Conservation (phyloP, 1,140 invertebrate genomes). For the Lepidostoma basale region DNA sequence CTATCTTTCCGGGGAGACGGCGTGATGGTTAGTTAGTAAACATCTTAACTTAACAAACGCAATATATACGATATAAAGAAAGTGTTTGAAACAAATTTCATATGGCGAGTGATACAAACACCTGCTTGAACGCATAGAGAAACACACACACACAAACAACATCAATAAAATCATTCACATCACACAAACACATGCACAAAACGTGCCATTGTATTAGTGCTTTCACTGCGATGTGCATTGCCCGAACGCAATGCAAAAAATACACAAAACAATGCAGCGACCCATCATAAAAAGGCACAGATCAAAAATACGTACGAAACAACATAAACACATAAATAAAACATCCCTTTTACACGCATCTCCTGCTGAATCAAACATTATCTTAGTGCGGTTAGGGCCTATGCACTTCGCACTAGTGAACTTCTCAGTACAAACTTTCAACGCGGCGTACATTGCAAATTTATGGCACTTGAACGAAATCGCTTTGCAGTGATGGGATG, state of each 20-base stretch:
- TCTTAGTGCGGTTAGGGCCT: neutral
- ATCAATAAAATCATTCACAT: slow-evolving; percentile 6
- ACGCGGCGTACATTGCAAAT: neutral
- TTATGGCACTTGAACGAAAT: neutral
- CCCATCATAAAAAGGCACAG: neutral
- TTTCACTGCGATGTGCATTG: slow-evolving; percentile 13
- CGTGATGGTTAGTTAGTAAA: no score
- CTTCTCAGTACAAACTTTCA: neutral
- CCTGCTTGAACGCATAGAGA: neutral
- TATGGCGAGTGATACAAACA: no score
- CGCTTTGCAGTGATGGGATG: no score
- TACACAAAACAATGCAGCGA: neutral
- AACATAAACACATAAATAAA: neutral
- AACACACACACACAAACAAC: slow-evolving; percentile 5
- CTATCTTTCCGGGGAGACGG: no score
- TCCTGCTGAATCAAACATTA: neutral
- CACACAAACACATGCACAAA: no score
- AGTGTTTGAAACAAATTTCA: no score
- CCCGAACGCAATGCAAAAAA: neutral
- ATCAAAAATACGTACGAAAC: neutral
- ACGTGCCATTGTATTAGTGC: no score
- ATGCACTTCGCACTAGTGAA: slow-evolving; percentile 16
- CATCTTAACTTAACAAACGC: no score
- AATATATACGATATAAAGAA: no score
- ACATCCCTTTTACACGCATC: neutral